phyloP scores from a whole-genome alignment of 2,113 vertebrate genomes.

The Rhea americana region DNA sequence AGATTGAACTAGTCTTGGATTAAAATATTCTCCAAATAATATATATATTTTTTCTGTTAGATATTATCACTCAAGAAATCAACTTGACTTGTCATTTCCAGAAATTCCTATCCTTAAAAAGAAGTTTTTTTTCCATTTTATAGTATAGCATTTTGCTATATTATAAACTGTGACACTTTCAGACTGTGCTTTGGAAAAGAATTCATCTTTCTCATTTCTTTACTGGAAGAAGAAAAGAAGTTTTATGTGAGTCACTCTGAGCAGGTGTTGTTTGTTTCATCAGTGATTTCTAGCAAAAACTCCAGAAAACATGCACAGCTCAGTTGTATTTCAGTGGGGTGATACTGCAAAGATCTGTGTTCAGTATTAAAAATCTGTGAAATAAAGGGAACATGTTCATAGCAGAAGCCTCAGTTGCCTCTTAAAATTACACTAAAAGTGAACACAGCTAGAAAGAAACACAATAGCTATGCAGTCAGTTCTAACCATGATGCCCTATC shows the following conservation, averaged over 20 bases:
- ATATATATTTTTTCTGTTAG: too few relatives aligned
- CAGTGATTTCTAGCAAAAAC: neutral
- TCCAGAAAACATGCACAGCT: neutral
- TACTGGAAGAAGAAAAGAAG: neutral
- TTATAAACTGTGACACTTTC: neutral
- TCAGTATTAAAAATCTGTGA: neutral
- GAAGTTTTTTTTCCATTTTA: neutral
- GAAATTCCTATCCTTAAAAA: neutral
- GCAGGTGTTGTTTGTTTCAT: neutral
- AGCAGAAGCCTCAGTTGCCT: too few relatives aligned
- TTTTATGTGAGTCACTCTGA: neutral
- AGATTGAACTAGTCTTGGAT: neutral
- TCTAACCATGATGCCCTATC: neutral
- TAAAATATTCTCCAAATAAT: neutral
- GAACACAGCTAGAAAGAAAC: too few relatives aligned
- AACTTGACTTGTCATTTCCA: neutral
- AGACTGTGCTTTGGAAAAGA: neutral
- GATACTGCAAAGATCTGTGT: neutral
- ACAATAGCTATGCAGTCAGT: neutral
- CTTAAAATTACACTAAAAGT: too few relatives aligned
- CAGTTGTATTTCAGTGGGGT: neutral
- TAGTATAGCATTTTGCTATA: accelerated
- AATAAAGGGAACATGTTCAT: neutral
- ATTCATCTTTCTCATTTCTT: neutral
- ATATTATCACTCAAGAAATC: neutral